These are phyloP conservation scores for Aphelocoma californica DNA, from an alignment of 2,797 vertebrate species.

Conservation along the genomic window DNA sequence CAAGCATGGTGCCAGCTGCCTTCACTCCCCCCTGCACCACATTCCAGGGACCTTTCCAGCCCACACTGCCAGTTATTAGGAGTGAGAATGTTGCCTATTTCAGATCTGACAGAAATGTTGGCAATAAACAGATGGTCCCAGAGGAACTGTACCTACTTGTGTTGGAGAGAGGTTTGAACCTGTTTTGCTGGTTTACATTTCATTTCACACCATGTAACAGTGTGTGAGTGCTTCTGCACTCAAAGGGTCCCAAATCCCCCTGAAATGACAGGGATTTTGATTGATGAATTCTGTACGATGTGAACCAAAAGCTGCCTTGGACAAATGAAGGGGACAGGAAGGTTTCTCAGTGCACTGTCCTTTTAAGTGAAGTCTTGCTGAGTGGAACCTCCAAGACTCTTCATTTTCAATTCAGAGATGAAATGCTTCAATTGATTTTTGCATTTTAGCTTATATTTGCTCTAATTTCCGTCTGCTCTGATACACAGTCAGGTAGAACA, in stretches of 20 bases:
- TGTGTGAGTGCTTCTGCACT: not conserved
- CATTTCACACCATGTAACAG: not conserved
- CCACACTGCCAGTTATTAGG: not conserved
- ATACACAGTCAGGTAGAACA: not conserved
- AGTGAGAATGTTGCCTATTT: not conserved
- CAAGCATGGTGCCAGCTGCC: not conserved
- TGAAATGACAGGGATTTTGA: not conserved
- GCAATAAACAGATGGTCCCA: constrained; percentile 3
- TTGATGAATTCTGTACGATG: not conserved
- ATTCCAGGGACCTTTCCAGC: not conserved
- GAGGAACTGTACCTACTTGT: not conserved
- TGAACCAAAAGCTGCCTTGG: not conserved
- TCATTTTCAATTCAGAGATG: not conserved
- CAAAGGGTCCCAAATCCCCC: not conserved
- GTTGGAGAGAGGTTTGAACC: not conserved
- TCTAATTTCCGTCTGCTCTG: not conserved
- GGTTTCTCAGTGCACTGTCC: not conserved
- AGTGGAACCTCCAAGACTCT: not conserved
- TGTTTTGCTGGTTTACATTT: not conserved
- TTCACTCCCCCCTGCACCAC: not conserved
- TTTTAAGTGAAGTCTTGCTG: not conserved
- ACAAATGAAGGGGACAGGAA: not conserved
- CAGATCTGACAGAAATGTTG: not conserved
- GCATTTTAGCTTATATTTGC: not conserved
- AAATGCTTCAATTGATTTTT: not conserved